These are phyloP conservation scores for Oxyura jamaicensis DNA, from an alignment of 2,113 vertebrate species.

Conservation along the genomic window DNA sequence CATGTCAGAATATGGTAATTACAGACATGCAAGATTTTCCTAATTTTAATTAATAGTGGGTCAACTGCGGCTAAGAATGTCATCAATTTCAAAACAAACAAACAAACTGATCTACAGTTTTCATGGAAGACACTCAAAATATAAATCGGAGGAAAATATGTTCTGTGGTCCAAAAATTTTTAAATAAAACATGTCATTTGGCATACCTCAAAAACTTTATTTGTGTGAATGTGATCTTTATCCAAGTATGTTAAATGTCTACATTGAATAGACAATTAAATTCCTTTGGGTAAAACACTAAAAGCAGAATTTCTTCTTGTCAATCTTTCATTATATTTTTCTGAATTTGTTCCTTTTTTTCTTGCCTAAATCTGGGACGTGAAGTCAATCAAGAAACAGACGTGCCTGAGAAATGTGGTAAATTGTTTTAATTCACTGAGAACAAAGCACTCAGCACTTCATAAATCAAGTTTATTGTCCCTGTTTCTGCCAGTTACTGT, in stretches of 20 bases:
- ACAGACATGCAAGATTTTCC: background rate
- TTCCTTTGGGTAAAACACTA: background rate
- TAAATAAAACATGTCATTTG: background rate
- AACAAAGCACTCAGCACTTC: background rate
- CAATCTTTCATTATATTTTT: background rate
- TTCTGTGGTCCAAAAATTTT: background rate
- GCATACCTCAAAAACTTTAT: background rate
- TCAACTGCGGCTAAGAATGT: background rate
- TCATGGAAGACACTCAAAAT: background rate
- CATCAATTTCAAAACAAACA: background rate
- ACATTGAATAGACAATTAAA: background rate
- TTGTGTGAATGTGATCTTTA: background rate
- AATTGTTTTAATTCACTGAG: background rate
- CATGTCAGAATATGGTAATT: background rate
- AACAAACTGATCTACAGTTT: background rate
- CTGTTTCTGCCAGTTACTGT: background rate
- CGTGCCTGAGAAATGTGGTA: fast-evolving
- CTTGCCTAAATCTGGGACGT: background rate
- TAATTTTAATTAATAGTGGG: background rate
- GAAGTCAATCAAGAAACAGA: background rate
- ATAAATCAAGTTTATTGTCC: background rate
- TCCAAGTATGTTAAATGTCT: background rate
- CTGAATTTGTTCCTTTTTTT: background rate
- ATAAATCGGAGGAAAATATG: background rate
- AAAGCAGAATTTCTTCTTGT: background rate